These are phyloP conservation scores for Protobothrops flavoviridis DNA, from an alignment of 2,113 vertebrate species.

Conservation along the genomic window DNA sequence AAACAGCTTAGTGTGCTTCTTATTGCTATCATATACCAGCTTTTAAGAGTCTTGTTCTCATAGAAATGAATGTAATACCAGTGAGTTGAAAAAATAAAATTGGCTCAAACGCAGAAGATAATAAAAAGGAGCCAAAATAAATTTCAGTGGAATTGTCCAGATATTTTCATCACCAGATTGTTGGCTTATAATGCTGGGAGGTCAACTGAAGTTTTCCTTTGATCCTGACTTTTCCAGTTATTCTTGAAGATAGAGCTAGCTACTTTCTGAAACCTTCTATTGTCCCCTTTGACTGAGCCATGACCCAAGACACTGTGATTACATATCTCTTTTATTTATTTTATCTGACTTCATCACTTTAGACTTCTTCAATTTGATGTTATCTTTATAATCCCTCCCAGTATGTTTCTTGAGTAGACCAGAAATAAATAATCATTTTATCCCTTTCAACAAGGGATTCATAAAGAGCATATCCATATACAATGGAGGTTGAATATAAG, in stretches of 20 bases:
- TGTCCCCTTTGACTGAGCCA: not conserved
- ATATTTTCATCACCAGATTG: not conserved
- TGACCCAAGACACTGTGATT: not conserved
- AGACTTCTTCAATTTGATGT: not conserved
- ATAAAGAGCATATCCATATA: not conserved
- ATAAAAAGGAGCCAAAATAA: not conserved
- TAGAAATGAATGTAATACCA: conserved; percentile 46
- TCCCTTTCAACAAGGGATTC: not conserved
- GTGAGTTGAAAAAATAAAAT: conserved; percentile 3
- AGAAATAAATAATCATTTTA: not conserved
- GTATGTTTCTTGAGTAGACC: not conserved
- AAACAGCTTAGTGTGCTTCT: conserved; percentile 48
- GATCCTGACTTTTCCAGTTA: not conserved
- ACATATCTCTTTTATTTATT: not conserved
- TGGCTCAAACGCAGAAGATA: not conserved
- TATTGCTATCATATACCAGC: conserved; percentile 38
- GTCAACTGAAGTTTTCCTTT: not conserved
- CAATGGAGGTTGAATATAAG: not conserved
- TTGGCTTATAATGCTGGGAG: not conserved
- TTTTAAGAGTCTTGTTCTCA: conserved; percentile 48
- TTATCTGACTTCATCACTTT: not conserved
- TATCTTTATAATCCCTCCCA: not conserved
- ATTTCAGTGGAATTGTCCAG: not conserved
- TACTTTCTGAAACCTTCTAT: not conserved
- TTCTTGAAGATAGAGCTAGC: not conserved